These are phyloP conservation scores for Bombus impatiens DNA, from an alignment of 1,140 invertebrate genomes.

Conservation along the genomic window DNA sequence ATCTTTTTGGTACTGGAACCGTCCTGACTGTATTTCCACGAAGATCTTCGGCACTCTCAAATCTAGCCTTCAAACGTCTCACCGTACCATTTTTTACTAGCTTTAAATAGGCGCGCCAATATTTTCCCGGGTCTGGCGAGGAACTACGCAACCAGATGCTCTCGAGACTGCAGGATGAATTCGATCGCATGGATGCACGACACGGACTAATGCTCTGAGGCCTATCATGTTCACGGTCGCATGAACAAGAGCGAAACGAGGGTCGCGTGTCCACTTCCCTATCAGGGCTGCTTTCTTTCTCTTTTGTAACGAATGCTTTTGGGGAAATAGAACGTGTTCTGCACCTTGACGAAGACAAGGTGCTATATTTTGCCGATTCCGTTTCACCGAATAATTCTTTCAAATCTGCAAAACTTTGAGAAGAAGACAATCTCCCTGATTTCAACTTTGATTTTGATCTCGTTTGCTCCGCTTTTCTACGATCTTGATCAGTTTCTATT, in stretches of 20 bases:
- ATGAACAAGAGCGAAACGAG: constrained; percentile 66
- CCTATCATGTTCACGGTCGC: constrained; percentile 74
- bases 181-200: constrained; percentile 70
- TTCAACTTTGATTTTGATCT: not conserved
- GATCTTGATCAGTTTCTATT: constrained; percentile 58
- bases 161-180: constrained; percentile 85
- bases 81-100: constrained; percentile 90
- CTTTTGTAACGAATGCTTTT: constrained; percentile 48
- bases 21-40: constrained; percentile 64
- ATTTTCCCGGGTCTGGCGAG: constrained; percentile 87
- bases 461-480: not conserved
- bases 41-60: constrained; percentile 86
- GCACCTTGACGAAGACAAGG: constrained; percentile 49
- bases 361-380: constrained; percentile 74
- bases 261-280: constrained; percentile 73
- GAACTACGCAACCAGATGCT: constrained; percentile 85
- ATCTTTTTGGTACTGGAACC: constrained; percentile 83
- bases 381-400: constrained; percentile 91
- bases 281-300: constrained; percentile 68
- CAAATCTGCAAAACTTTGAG: constrained; percentile 88
- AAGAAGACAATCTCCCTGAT: constrained; percentile 79
- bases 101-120: constrained; percentile 87
- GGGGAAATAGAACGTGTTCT: constrained; percentile 73
- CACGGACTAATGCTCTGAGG: constrained; percentile 79
- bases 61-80: constrained; percentile 87